Evolutionary conservation across 2,888 invertebrate species (phyloP), one percentile per base, ranked within the genome.

Genomic region (Drosophila setosimentum): DNA sequence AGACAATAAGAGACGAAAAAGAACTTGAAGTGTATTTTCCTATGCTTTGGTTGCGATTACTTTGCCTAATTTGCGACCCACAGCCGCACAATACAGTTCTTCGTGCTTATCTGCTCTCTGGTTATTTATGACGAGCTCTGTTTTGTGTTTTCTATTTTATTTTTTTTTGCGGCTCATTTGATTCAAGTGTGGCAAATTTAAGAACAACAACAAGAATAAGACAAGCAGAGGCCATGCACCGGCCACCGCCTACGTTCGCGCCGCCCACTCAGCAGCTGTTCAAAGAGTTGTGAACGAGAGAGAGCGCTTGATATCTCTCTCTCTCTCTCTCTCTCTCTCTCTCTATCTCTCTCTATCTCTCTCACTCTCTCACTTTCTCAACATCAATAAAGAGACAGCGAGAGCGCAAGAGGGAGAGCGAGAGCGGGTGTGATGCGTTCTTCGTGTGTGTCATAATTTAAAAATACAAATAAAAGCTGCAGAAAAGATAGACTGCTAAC

Each of bases 371-470:
- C 18, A 35, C 54, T 49, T 57, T 57, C 48, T 21, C 30, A 16
- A 42, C 21, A 21, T 24, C 33, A 13, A 57, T 24, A 51, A 24
- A 35, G 10, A 53, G 16, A 21, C 53, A 21, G 21, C 60, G 57
- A 57, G 57, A 32, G 53, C 33, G 30, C 10, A 32, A 33, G n/a
- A 5, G n/a, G 10, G 11, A 57, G 58, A 42, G 33, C 53, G 37
- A 73, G 68, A 64, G 73, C 45, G 29, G 24, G 27, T 50, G 49
- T 53, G 67, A 72, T 54, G 68, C 65, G 35, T 37, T 66, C 59
- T 66, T 83, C 54, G 63, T 61, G 89, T 91, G 91, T 91, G 91
- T 92, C 91, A 91, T 92, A 90, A 89, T 90, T 92, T 92, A 91
- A 83, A 91, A 91, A 91, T 91, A 92, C 73, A 81, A 80, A 80